A percentile compares a stretch with the other conserved stretches of the same genome.
Conservation (phyloP, 2,797 vertebrate species). For the Coccyzus lansbergi region DNA sequence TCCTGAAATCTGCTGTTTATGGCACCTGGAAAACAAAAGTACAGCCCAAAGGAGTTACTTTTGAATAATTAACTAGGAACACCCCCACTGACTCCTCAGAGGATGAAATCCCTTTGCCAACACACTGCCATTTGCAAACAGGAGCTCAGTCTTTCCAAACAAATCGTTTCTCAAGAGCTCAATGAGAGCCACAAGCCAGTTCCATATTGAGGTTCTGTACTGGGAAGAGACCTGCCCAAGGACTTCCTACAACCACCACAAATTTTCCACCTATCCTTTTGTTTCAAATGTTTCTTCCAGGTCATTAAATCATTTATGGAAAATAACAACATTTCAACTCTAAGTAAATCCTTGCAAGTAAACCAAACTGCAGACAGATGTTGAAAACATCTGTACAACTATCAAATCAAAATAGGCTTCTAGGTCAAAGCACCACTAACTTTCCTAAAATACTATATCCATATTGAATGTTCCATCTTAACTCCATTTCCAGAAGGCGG, state of each 20-base stretch:
- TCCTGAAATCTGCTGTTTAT: slow-evolving; percentile 14
- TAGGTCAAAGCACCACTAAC: background rate
- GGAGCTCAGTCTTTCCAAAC: background rate
- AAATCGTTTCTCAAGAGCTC: background rate
- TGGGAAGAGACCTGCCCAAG: background rate
- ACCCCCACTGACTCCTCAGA: background rate
- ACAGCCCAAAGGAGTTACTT: background rate
- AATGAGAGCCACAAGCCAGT: background rate
- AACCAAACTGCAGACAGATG: background rate
- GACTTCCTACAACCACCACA: background rate
- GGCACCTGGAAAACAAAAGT: slow-evolving; percentile 32
- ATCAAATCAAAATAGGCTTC: background rate
- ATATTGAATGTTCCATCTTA: background rate
- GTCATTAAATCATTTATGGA: background rate
- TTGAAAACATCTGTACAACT: background rate
- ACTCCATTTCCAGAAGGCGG: background rate
- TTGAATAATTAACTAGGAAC: background rate
- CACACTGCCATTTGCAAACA: background rate
- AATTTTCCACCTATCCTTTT: background rate
- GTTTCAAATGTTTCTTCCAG: background rate
- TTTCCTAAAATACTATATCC: background rate
- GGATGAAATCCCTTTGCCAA: background rate
- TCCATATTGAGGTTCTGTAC: background rate
- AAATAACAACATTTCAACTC: background rate
- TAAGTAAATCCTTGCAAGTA: background rate